These are phyloP conservation scores for Ovis aries DNA, from an alignment of 2,113 vertebrate genomes.

Conservation along the genomic window DNA sequence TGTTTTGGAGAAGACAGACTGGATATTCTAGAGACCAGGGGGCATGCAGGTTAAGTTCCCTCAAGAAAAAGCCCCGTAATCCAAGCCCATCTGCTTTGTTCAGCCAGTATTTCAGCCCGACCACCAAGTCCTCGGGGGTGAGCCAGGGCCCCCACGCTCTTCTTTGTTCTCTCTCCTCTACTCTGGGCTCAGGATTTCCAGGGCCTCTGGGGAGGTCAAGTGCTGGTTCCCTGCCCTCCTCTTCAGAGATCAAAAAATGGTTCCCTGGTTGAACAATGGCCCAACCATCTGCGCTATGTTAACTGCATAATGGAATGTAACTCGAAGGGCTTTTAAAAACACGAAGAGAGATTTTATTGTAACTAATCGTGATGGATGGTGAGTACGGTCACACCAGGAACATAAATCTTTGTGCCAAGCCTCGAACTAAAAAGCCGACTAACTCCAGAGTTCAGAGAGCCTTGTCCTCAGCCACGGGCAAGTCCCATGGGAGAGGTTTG, in stretches of 20 bases:
- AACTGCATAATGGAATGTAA: slow-evolving; percentile 77
- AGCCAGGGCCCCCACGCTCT: neutral
- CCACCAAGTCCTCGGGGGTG: neutral
- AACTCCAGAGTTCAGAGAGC: slow-evolving; percentile 55
- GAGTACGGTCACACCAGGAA: slow-evolving; percentile 68
- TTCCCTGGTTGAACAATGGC: slow-evolving; percentile 46
- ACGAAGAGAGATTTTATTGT: slow-evolving; percentile 78
- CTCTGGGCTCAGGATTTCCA: neutral
- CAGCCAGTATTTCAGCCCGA: neutral
- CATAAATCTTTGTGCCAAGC: slow-evolving; percentile 75
- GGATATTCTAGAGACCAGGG: neutral
- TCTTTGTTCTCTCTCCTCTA: slow-evolving; percentile 35
- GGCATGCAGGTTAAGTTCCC: neutral
- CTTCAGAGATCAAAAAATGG: slow-evolving; percentile 57
- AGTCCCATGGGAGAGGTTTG: slow-evolving; percentile 42
- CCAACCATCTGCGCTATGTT: slow-evolving; percentile 66
- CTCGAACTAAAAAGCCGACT: slow-evolving; percentile 55
- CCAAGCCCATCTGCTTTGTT: slow-evolving; percentile 1
- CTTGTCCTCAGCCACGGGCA: slow-evolving; percentile 33
- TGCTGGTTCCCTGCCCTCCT: slow-evolving; percentile 36
- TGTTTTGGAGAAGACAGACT: neutral
- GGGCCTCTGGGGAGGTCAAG: slow-evolving; percentile 30
- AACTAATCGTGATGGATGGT: slow-evolving; percentile 77
- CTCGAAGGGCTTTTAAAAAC: slow-evolving; percentile 79
- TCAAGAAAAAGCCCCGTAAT: neutral